These are phyloP conservation scores for Tenodera sinensis DNA, from an alignment of 2,888 invertebrate genomes.

Conservation along the genomic window DNA sequence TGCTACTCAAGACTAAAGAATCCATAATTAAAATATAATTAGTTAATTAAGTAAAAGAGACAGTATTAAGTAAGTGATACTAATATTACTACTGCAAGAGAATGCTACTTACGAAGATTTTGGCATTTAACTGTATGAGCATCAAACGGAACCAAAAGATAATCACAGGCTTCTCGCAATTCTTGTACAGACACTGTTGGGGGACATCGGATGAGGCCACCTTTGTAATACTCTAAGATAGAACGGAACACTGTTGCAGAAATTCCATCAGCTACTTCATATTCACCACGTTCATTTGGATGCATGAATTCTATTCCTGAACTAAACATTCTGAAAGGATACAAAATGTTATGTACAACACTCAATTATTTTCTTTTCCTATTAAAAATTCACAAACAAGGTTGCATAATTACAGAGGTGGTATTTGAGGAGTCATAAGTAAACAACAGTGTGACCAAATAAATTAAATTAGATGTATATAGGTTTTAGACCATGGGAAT, in stretches of 20 bases:
- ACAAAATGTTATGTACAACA: neutral
- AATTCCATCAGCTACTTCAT: slow-evolving; percentile 95
- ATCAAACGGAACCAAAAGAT: slow-evolving; percentile 95
- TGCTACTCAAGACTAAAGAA: too few relatives aligned
- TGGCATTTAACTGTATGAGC: slow-evolving; percentile 92
- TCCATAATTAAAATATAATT: too few relatives aligned
- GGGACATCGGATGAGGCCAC: slow-evolving; percentile 89
- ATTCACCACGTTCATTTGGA: slow-evolving; percentile 94
- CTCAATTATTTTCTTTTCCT: neutral
- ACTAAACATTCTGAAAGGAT: slow-evolving; percentile 79
- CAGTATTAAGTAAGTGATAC: too few relatives aligned
- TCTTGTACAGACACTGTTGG: slow-evolving; percentile 95
- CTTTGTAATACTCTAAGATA: slow-evolving; percentile 91
- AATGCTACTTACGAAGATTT: slow-evolving; percentile 74
- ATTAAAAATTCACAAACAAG: neutral
- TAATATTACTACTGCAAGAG: neutral
- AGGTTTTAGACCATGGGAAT: too few relatives aligned
- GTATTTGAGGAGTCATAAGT: too few relatives aligned
- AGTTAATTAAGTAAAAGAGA: too few relatives aligned
- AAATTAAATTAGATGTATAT: too few relatives aligned
- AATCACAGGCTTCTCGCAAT: slow-evolving; percentile 96
- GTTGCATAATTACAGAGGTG: too few relatives aligned
- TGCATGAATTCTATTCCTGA: slow-evolving; percentile 87
- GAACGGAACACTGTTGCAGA: slow-evolving; percentile 92
- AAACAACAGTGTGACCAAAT: too few relatives aligned